Evolutionary conservation across 2,113 vertebrate genomes (phyloP).

Genomic region (Reinhardtius hippoglossoides): DNA sequence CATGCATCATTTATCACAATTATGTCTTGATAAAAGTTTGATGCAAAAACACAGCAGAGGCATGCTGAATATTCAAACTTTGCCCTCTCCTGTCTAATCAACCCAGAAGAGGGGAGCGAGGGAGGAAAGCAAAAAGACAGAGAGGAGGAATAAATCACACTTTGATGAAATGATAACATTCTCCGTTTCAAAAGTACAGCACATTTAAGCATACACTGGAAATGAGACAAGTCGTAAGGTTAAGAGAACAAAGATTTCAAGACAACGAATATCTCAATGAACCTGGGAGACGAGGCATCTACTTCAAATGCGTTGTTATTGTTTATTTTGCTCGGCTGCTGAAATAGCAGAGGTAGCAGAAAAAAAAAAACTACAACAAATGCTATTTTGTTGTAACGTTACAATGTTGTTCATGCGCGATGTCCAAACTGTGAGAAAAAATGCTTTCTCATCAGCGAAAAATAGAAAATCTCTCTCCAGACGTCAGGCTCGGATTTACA

Average conservation of each 20-base stretch:
- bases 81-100: constrained; percentile 80
- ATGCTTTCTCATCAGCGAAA: neutral
- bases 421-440: neutral
- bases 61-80: constrained; percentile 82
- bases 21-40: constrained; percentile 86
- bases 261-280: constrained; percentile 17
- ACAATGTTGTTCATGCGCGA: neutral
- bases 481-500: neutral
- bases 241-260: constrained; percentile 24
- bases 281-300: constrained; percentile 8
- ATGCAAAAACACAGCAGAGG: constrained; percentile 81
- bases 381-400: neutral
- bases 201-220: constrained; percentile 15
- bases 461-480: neutral
- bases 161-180: constrained; percentile 42
- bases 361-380: neutral
- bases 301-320: constrained; percentile 26
- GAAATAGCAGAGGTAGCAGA: neutral
- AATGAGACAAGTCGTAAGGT: constrained; percentile 30
- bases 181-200: constrained; percentile 17
- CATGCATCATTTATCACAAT: constrained; percentile 88
- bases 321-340: constrained; percentile 1
- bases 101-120: constrained; percentile 51
- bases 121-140: constrained; percentile 15
- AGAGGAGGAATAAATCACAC: constrained; percentile 18